Percentiles rank a stretch among this genome's conserved stretches.
Evolutionary conservation across 2,888 invertebrate genomes (phyloP).

Genomic region (Pteria penguin): DNA sequence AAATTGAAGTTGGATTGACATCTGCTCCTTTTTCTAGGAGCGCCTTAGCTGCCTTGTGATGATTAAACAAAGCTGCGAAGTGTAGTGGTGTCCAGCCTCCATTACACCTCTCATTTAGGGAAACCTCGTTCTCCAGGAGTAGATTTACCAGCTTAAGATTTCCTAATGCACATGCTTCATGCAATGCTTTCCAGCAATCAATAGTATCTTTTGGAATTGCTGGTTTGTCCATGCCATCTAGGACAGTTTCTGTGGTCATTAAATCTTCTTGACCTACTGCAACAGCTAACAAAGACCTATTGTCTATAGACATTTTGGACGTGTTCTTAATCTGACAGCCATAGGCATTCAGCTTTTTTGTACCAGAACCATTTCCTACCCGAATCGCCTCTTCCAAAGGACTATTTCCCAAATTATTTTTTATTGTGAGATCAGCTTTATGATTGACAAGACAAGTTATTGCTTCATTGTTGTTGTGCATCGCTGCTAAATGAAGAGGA

Average conservation of each 20-base stretch:
- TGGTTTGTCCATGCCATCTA: conserved; percentile 8
- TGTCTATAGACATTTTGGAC: conserved; percentile 32
- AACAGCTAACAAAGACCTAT: conserved; percentile 35
- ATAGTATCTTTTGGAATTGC: not conserved
- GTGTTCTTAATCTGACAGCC: conserved; percentile 35
- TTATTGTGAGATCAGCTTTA: conserved; percentile 31
- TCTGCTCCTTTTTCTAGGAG: conserved; percentile 47
- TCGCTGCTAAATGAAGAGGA: conserved; percentile 45
- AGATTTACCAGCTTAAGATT: conserved; percentile 33
- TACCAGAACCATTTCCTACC: conserved; percentile 27
- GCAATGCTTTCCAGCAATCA: conserved; percentile 43
- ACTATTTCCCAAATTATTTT: conserved; percentile 17
- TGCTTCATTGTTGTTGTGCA: conserved; percentile 32
- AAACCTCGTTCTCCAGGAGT: conserved; percentile 38
- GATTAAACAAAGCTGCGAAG: conserved; percentile 45
- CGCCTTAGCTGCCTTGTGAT: conserved; percentile 28
- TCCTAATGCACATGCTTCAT: conserved; percentile 45
- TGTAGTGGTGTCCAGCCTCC: conserved; percentile 54
- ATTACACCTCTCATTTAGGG: conserved; percentile 34
- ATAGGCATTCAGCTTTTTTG: conserved; percentile 34
- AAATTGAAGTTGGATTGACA: conserved; percentile 32
- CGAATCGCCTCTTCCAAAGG: conserved; percentile 45
- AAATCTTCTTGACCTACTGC: conserved; percentile 37
- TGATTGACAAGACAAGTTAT: conserved; percentile 38
- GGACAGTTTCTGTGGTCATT: conserved; percentile 3